Percentiles rank a stretch among this genome's conserved stretches.
Conservation (phyloP, 92 coral and sea anemone species). For the Parazoanthus swiftii region DNA sequence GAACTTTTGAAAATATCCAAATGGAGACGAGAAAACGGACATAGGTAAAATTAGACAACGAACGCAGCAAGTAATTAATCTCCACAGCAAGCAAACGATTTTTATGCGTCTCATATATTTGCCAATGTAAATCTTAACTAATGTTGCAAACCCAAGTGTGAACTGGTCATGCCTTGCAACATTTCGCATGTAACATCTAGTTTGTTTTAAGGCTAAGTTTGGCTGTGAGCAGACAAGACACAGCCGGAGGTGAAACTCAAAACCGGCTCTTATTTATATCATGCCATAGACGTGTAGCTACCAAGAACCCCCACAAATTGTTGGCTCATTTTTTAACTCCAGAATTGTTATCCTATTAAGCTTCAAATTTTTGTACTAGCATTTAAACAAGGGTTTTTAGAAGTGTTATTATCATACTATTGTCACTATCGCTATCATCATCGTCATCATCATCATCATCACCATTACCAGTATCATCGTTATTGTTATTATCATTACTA, state of each 20-base stretch:
- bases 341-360: too few species aligned
- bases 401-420: too few species aligned
- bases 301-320: too few species aligned
- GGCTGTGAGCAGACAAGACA: conserved; percentile 3
- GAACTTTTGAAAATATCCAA: neutral
- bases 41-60: neutral
- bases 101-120: neutral
- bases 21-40: neutral
- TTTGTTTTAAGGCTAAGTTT: neutral
- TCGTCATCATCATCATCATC: too few species aligned
- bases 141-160: neutral
- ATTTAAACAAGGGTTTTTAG: too few species aligned
- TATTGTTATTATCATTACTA: too few species aligned
- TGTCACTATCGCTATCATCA: too few species aligned
- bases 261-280: neutral
- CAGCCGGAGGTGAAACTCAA: conserved; percentile 25
- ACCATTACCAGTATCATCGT: too few species aligned
- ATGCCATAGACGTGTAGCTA: too few species aligned
- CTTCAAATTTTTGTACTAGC: too few species aligned
- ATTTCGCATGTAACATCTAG: too few species aligned
- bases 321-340: too few species aligned
- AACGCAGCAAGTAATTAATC: neutral
- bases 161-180: neutral
- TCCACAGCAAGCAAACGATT: neutral
- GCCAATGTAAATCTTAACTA: neutral